These are phyloP conservation scores for Xanthorhoe designata DNA, from an alignment of 2,888 invertebrate species.

Conservation along the genomic window DNA sequence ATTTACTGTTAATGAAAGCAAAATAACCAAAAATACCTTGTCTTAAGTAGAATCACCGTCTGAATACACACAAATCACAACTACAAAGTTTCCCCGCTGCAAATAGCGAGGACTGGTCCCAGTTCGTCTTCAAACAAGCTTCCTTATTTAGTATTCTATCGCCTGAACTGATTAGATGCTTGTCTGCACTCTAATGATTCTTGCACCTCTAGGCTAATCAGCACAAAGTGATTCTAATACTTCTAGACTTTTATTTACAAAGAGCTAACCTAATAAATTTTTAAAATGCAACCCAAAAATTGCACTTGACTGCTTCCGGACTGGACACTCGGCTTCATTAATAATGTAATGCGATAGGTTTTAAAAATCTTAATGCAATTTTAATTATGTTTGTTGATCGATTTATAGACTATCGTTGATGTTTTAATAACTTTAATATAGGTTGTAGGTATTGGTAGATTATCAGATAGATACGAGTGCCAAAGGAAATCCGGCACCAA, in stretches of 20 bases:
- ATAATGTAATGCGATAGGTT: too few species aligned
- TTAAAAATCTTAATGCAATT: too few species aligned
- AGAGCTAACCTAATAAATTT: too few species aligned
- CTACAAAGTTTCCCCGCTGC: conserved; percentile 17
- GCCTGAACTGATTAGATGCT: conserved; percentile 1
- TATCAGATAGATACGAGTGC: not conserved
- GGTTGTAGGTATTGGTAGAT: not conserved
- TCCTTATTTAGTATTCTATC: conserved; percentile 10
- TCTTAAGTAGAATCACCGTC: not conserved
- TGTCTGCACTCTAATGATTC: not conserved
- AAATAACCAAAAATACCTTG: not conserved
- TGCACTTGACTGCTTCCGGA: too few species aligned
- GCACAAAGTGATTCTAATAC: not conserved
- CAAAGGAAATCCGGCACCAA: not conserved
- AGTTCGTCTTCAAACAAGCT: conserved; percentile 29
- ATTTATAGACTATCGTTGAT: not conserved
- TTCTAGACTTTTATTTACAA: too few species aligned
- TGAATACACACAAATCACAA: not conserved
- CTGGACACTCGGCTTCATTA: too few species aligned
- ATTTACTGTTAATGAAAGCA: not conserved
- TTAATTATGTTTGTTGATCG: not conserved
- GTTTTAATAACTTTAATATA: not conserved
- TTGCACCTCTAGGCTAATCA: not conserved
- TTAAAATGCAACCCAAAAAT: too few species aligned
- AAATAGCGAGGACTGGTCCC: conserved; percentile 29